Conservation (phyloP, 2,888 invertebrate species). For the Schizaphis graminum region DNA sequence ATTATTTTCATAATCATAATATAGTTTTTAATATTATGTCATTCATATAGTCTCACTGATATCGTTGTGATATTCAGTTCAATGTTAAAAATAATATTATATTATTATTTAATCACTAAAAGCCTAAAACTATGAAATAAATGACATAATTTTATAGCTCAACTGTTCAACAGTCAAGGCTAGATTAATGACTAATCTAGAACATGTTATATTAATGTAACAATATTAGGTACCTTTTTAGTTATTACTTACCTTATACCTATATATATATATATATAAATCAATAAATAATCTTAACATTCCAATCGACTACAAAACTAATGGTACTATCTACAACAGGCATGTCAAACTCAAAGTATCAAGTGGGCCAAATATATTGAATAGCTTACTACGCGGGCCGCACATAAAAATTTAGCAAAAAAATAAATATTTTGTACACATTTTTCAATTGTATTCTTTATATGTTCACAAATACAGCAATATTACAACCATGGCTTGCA, state of each 20-base stretch:
- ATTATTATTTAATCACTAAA: neutral
- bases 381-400: too few species aligned
- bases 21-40: neutral
- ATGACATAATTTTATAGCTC: neutral
- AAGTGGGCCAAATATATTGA: too few species aligned
- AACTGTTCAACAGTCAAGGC: neutral
- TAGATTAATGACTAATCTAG: neutral
- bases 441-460: too few species aligned
- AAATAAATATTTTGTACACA: too few species aligned
- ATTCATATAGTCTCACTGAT: neutral
- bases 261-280: too few species aligned
- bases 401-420: too few species aligned
- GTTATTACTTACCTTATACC: neutral
- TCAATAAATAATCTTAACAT: neutral
- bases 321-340: neutral
- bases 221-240: neutral
- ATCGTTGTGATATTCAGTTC: neutral
- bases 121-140: neutral
- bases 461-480: too few species aligned
- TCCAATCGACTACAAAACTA: neutral
- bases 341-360: too few species aligned
- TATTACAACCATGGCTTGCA: too few species aligned
- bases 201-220: neutral
- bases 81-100: neutral
- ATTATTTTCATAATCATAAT: neutral